A percentile compares a stretch with the other conserved stretches of the same genome.
Evolutionary conservation across 2,888 invertebrate species (phyloP).

Genomic region (Rosalia funebris): DNA sequence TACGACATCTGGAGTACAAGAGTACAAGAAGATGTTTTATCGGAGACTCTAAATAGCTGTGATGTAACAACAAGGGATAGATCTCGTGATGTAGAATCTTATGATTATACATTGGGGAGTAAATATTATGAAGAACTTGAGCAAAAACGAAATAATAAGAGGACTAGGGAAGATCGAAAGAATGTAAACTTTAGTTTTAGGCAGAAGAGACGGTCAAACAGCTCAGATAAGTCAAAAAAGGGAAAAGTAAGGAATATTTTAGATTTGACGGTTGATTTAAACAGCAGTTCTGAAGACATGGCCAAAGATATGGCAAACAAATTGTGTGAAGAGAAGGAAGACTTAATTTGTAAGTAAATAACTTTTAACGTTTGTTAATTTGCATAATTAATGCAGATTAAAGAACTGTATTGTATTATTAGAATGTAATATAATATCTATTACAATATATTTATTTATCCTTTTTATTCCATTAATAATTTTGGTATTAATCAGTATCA

Average conservation of each 20-base stretch:
- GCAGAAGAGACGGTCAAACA: conserved; percentile 63
- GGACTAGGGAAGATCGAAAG: conserved; percentile 69
- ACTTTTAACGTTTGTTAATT: too few species aligned
- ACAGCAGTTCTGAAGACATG: conserved; percentile 69
- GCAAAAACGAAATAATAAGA: conserved; percentile 65
- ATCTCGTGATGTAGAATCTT: conserved; percentile 78
- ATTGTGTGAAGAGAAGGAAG: conserved; percentile 78
- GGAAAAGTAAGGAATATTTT: conserved; percentile 69
- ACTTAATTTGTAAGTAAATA: conserved; percentile 75
- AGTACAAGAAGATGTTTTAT: conserved; percentile 81
- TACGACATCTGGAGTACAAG: conserved; percentile 82
- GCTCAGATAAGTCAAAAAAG: conserved; percentile 62
- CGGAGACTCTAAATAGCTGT: conserved; percentile 81
- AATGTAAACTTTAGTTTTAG: conserved; percentile 68
- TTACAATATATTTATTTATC: too few species aligned
- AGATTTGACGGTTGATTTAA: conserved; percentile 67
- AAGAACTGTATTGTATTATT: too few species aligned
- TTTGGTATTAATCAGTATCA: too few species aligned
- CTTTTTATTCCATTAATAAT: too few species aligned
- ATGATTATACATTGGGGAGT: conserved; percentile 71
- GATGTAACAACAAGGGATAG: conserved; percentile 77
- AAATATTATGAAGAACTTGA: conserved; percentile 66
- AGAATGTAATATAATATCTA: too few species aligned
- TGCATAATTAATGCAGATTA: too few species aligned
- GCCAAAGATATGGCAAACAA: conserved; percentile 79